Percentiles rank a stretch among this genome's conserved stretches.
Evolutionary conservation across 2,113 vertebrate species (phyloP).

Genomic region (Phalacrocorax aristotelis): DNA sequence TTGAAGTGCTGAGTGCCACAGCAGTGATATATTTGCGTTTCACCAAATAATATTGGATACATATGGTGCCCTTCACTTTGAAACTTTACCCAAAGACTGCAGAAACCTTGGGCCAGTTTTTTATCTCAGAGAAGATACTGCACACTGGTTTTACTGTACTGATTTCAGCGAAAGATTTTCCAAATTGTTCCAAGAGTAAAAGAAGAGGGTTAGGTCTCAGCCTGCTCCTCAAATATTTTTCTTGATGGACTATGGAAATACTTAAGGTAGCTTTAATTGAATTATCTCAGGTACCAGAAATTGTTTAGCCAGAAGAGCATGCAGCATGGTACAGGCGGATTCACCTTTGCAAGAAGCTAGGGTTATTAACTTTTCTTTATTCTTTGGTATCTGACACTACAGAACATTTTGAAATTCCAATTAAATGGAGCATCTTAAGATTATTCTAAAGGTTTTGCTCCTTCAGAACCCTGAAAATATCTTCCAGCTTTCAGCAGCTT

Average conservation of each 20-base stretch:
- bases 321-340: background rate
- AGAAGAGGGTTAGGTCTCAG: background rate
- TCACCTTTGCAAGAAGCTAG: background rate
- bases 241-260: background rate
- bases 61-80: background rate
- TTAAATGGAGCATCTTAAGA: background rate
- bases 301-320: background rate
- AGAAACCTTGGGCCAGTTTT: background rate
- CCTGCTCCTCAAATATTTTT: background rate
- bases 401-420: background rate
- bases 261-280: background rate
- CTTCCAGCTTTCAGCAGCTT: background rate
- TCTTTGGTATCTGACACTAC: background rate
- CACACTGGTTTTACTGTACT: background rate
- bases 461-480: background rate
- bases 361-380: background rate
- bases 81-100: background rate
- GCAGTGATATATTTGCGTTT: constrained; percentile 14
- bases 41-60: background rate
- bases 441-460: background rate
- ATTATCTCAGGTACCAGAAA: background rate
- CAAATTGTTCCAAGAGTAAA: background rate
- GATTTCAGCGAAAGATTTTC: background rate
- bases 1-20: background rate
- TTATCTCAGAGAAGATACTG: background rate